Percentiles rank a stretch among this genome's conserved stretches.
Evolutionary conservation across 1,140 invertebrate genomes (phyloP).

Genomic region (Neodiprion virginianus): DNA sequence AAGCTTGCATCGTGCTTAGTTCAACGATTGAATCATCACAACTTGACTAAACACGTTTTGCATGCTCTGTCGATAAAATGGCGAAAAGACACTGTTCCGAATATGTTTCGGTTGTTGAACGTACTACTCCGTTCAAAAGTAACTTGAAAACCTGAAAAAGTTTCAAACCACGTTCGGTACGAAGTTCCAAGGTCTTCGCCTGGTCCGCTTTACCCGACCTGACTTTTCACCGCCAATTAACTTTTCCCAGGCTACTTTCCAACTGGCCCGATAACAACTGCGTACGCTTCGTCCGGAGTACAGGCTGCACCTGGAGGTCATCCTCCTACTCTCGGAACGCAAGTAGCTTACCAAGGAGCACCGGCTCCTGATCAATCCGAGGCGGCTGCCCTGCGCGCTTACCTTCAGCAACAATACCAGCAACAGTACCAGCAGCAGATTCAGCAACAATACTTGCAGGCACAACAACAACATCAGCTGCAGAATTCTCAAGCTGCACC

Average conservation of each 20-base stretch:
- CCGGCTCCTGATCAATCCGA: constrained; percentile 14
- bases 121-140: too few species aligned
- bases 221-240: too few species aligned
- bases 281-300: constrained; percentile 25
- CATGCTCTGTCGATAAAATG: too few species aligned
- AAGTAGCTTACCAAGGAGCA: not conserved
- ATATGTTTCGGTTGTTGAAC: too few species aligned
- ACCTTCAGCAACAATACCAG: constrained; percentile 36
- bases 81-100: too few species aligned
- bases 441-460: not conserved
- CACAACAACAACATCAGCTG: constrained; percentile 10
- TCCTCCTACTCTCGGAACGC: not conserved
- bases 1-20: too few species aligned
- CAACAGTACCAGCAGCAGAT: constrained; percentile 2
- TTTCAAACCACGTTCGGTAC: too few species aligned
- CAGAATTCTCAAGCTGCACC: constrained; percentile 10
- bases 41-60: too few species aligned
- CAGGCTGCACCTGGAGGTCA: constrained; percentile 16
- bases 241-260: constrained; percentile 34
- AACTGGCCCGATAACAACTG: constrained; percentile 27
- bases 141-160: too few species aligned
- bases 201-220: too few species aligned
- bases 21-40: too few species aligned
- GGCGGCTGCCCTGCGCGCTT: constrained; percentile 31
- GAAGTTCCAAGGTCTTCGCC: too few species aligned